Percentiles rank a stretch among this genome's conserved stretches.
Conservation (phyloP, 2,888 invertebrate species). For the Tetranychus truncatus region DNA sequence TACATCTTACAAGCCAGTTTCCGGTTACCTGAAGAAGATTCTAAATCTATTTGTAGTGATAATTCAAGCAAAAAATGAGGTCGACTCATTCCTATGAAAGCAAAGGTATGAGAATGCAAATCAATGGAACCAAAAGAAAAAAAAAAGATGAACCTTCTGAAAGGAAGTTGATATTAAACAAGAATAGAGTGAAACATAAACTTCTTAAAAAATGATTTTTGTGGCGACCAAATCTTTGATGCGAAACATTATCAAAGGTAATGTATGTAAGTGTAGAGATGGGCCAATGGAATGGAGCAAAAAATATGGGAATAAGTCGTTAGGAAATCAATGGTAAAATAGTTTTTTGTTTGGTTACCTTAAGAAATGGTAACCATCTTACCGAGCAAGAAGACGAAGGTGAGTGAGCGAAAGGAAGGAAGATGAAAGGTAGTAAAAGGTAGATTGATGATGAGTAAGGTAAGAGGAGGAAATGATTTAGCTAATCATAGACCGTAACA, state of each 20-base stretch:
- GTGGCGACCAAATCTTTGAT: neutral
- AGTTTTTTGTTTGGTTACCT: too few relatives aligned
- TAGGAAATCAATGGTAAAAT: neutral
- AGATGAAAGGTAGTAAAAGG: neutral
- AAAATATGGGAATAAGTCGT: neutral
- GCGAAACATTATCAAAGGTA: neutral
- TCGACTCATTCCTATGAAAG: neutral
- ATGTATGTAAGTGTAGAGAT: neutral
- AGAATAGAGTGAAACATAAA: neutral
- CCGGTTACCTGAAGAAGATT: too few relatives aligned
- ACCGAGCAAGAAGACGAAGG: neutral
- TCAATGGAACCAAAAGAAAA: neutral
- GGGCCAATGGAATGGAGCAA: neutral
- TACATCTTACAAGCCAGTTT: too few relatives aligned
- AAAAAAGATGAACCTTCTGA: neutral
- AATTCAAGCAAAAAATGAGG: neutral
- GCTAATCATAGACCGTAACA: neutral
- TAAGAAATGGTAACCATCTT: too few relatives aligned
- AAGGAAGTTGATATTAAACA: neutral
- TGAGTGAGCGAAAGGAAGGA: neutral
- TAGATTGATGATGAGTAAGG: neutral
- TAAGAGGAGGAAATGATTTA: neutral
- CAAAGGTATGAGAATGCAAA: neutral
- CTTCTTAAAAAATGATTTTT: neutral
- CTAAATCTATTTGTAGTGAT: neutral